Base-by-base conservation (phyloP, 2,113 vertebrate genomes). In the Australoheros scitulus region DNA sequence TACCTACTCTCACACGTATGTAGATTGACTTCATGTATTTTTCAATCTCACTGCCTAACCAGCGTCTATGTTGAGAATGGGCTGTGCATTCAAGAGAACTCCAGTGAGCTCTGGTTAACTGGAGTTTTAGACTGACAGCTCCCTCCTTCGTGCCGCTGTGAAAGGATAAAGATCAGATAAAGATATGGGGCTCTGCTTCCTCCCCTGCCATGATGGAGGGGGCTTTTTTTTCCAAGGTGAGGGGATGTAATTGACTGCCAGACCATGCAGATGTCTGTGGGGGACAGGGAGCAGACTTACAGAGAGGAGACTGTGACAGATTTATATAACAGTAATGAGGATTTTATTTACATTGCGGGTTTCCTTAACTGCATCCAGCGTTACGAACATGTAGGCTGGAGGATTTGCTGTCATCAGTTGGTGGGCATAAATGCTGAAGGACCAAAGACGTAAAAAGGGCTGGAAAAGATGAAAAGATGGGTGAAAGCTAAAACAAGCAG, bases 161-260 rank as follows among this genome's bases (percentile, higher is more conserved):
- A 61, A 65, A 55, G 86, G 86, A 93, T 91, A 88, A 88, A 89
- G 87, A 91, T 91, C 88, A 89, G 88, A 88, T 87, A 79, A 76
- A 89, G 91, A 92, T 83, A 88, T 9, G 36, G 78, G 76, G 82
- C 78, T 61, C 65, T 60, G 11, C 76, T 78, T 79, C 84, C 65
- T 88, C 72, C 77, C 52, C 11, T 88, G 81, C 80, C 43, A 41
- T 32, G 75, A 76, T 59, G 64, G 65, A 85, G 60, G 50, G n/a
- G 77, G 64, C 24, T 63, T 79, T 76, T 83, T 80, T 72, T 47
- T 85, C 77, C 77, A 92, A 92, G 88, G 88, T 82, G 84, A 91
- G 81, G 83, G 55, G 76, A 81, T 85, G 74, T 94, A 92, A 94
- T 89, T 93, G 89, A 91, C 87, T 89, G 36, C 81, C 82, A 88